Evolutionary conservation across 2,797 vertebrate species (phyloP).

Genomic region (Mallotus villosus): DNA sequence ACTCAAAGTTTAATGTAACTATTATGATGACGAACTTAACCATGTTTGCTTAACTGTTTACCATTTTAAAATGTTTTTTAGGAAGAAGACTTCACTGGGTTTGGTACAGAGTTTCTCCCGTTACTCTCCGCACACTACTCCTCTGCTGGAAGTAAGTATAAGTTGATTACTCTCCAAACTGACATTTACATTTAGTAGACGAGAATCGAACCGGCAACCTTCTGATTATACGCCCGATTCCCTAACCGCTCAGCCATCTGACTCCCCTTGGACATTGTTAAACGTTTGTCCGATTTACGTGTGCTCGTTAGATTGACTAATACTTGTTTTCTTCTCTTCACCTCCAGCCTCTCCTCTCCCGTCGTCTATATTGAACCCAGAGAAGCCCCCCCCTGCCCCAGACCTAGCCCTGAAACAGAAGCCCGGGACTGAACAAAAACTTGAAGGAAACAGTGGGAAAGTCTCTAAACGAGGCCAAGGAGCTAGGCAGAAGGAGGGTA

Average conservation of each 20-base stretch:
- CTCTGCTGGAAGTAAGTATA: slow-evolving; percentile 63
- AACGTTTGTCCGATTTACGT: neutral
- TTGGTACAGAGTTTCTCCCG: slow-evolving; percentile 72
- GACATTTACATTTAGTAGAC: too few species aligned
- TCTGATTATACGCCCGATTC: too few species aligned
- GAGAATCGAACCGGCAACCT: too few species aligned
- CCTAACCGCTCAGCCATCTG: too few species aligned
- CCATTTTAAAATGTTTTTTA: slow-evolving; percentile 34
- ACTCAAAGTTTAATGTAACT: too few species aligned
- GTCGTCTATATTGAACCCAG: slow-evolving; percentile 34
- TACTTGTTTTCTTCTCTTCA: neutral
- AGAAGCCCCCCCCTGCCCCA: slow-evolving; percentile 54
- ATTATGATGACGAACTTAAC: too few species aligned
- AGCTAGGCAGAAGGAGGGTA: slow-evolving; percentile 23
- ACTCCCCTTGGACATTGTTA: neutral
- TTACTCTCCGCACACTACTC: slow-evolving; percentile 62
- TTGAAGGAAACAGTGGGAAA: slow-evolving; percentile 54
- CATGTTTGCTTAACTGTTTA: neutral
- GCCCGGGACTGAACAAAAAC: slow-evolving; percentile 58
- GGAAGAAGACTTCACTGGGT: slow-evolving; percentile 84
- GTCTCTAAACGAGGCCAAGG: slow-evolving; percentile 42
- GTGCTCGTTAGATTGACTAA: neutral
- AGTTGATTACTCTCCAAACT: neutral
- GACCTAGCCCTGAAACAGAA: slow-evolving; percentile 52
- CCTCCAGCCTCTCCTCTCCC: slow-evolving; percentile 27